phyloP scores from a whole-genome alignment of 2,113 vertebrate genomes.

The Grantiella picta region DNA sequence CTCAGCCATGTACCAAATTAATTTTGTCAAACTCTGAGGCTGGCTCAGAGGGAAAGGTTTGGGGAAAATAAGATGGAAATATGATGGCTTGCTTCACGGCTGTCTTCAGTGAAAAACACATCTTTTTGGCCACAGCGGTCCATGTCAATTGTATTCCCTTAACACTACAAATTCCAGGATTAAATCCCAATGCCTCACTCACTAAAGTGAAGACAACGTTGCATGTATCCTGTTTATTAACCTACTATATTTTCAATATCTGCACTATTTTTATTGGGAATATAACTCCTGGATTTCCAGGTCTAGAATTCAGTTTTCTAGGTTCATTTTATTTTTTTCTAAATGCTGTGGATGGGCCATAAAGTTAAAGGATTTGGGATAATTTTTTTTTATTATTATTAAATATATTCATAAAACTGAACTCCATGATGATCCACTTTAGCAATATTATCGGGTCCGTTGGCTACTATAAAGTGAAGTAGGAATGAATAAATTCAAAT shows the following conservation, averaged over 20 bases:
- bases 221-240: background rate
- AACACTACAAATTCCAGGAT: background rate
- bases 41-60: background rate
- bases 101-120: background rate
- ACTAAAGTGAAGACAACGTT: background rate
- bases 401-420: background rate
- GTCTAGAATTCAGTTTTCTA: background rate
- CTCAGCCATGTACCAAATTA: background rate
- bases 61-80: background rate
- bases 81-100: background rate
- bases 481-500: conserved; percentile 23
- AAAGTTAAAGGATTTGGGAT: background rate
- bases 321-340: background rate
- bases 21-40: background rate
- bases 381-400: background rate
- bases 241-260: background rate
- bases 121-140: background rate
- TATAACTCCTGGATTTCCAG: background rate
- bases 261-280: background rate
- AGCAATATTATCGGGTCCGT: background rate
- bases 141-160: background rate
- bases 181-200: background rate
- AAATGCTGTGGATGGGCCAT: background rate
- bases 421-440: background rate
- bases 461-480: background rate